phyloP scores from a whole-genome alignment of 2,797 vertebrate species.

The Champsocephalus gunnari region DNA sequence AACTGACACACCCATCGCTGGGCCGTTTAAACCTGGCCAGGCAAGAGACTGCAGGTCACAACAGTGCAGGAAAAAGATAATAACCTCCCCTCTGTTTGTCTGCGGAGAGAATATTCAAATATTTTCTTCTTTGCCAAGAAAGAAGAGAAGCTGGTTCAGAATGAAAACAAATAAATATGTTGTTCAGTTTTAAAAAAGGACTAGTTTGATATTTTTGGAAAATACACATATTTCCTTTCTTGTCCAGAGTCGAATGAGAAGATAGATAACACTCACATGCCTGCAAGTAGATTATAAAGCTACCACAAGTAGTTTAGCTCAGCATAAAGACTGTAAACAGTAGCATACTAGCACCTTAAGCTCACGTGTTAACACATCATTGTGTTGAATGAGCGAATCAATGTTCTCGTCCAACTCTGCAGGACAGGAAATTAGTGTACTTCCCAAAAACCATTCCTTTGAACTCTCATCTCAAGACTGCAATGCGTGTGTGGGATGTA shows the following conservation, averaged over 20 bases:
- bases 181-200: not conserved
- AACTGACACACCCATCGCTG: slow-evolving; percentile 65
- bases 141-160: slow-evolving; percentile 13
- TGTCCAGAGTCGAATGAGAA: not conserved
- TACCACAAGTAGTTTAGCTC: too few species aligned
- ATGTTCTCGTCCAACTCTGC: not conserved
- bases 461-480: slow-evolving; percentile 1
- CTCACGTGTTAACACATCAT: not conserved
- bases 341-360: not conserved
- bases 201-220: not conserved
- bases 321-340: not conserved
- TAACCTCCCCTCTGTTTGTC: slow-evolving; percentile 19
- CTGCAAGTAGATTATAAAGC: not conserved
- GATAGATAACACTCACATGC: not conserved
- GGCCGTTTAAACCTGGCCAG: slow-evolving; percentile 75
- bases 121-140: slow-evolving; percentile 17
- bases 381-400: not conserved
- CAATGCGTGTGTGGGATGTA: not conserved
- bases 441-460: not conserved
- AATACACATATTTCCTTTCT: not conserved
- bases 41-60: slow-evolving; percentile 76
- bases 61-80: slow-evolving; percentile 39
- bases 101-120: slow-evolving; percentile 32
- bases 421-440: not conserved
- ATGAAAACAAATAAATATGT: not conserved